A percentile compares a stretch with the other conserved stretches of the same genome.
These are phyloP conservation scores for Alentia gelatinosa DNA, from an alignment of 2,888 invertebrate genomes.

Conservation along the genomic window DNA sequence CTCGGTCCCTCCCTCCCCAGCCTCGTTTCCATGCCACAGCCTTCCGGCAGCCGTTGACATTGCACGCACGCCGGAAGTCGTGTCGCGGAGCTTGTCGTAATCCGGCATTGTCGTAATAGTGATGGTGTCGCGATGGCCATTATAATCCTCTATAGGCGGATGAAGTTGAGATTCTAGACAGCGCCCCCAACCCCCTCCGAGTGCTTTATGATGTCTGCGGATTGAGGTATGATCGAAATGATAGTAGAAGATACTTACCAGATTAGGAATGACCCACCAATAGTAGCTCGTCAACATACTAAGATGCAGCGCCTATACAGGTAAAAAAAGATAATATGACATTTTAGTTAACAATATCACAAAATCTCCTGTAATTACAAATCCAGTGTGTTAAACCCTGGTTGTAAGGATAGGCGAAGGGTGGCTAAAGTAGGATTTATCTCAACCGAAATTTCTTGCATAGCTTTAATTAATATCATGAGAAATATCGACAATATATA, in stretches of 20 bases:
- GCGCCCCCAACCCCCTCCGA: no score
- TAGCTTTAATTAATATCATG: no score
- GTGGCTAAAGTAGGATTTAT: no score
- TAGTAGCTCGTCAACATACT: slow-evolving; percentile 61
- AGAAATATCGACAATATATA: no score
- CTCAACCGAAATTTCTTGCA: no score
- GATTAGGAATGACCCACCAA: slow-evolving; percentile 59
- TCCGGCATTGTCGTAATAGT: background rate
- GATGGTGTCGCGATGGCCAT: background rate
- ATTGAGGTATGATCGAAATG: background rate
- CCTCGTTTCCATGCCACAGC: background rate
- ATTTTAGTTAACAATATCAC: no score
- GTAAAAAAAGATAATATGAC: background rate
- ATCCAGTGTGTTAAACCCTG: no score
- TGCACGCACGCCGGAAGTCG: slow-evolving; percentile 15
- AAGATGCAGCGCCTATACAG: slow-evolving; percentile 57
- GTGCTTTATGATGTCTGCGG: background rate
- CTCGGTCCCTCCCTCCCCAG: background rate
- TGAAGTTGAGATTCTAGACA: background rate
- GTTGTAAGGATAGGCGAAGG: no score
- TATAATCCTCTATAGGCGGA: background rate
- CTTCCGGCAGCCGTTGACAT: background rate
- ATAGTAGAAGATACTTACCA: slow-evolving; percentile 54
- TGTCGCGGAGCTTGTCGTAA: background rate
- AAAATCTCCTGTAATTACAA: no score